These are phyloP conservation scores for Alouatta palliata DNA, from an alignment of 2,113 vertebrate genomes.

Conservation along the genomic window DNA sequence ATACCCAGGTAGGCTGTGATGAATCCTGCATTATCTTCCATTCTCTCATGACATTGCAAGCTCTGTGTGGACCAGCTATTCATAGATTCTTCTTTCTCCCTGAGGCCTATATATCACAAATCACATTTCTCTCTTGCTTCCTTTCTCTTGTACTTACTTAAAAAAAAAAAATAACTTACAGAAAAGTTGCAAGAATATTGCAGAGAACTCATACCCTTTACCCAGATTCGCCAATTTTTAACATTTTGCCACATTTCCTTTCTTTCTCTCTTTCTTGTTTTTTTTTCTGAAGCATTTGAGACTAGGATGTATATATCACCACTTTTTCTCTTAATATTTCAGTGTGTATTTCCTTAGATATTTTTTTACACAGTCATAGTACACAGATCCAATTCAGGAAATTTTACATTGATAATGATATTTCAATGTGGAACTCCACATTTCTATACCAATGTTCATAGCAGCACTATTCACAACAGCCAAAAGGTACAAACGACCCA, in stretches of 20 bases:
- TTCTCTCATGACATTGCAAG: not conserved
- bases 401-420: not conserved
- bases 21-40: not conserved
- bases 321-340: not conserved
- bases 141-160: not conserved
- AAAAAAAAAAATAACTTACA: not conserved
- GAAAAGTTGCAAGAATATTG: not conserved
- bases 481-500: no score
- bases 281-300: not conserved
- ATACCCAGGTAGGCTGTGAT: not conserved
- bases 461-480: not conserved
- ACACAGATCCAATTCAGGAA: slow-evolving; percentile 22
- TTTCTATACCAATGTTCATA: not conserved
- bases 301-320: not conserved
- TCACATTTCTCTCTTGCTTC: not conserved
- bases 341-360: not conserved
- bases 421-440: not conserved
- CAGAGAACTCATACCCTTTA: not conserved
- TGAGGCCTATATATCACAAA: not conserved
- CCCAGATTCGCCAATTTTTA: not conserved
- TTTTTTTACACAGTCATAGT: not conserved
- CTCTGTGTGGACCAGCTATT: not conserved
- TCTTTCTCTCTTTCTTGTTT: not conserved
- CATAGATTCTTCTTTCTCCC: not conserved
- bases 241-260: not conserved